Evolutionary conservation across 2,113 vertebrate genomes (phyloP).

Genomic region (Erpornis zantholeuca): DNA sequence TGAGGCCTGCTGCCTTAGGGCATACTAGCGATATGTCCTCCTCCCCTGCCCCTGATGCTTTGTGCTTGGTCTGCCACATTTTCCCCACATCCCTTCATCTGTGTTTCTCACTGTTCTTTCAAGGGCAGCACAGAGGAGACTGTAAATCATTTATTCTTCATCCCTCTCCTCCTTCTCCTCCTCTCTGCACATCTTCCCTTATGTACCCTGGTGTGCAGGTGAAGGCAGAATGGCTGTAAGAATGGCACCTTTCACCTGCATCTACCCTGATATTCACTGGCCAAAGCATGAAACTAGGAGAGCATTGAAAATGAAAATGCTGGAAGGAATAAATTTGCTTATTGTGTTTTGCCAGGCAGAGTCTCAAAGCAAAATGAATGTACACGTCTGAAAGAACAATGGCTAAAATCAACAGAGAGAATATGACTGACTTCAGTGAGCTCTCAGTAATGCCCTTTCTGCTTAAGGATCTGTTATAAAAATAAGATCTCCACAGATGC

Average conservation of each 20-base stretch:
- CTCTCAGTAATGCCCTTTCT: background rate
- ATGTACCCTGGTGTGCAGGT: background rate
- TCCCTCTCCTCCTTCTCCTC: background rate
- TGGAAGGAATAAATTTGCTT: background rate
- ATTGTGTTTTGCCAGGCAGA: background rate
- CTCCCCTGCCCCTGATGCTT: background rate
- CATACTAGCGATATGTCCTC: accelerated
- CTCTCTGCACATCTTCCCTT: background rate
- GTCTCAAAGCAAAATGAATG: background rate
- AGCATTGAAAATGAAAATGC: background rate
- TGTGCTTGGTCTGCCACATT: background rate
- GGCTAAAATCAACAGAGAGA: background rate
- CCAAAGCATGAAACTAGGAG: background rate
- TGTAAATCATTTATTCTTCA: background rate
- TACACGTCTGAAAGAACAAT: background rate
- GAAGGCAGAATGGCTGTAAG: background rate
- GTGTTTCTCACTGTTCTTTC: background rate
- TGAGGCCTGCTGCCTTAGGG: background rate
- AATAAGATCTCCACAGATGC: background rate
- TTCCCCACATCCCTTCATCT: background rate
- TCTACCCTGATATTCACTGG: background rate
- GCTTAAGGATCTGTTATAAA: background rate
- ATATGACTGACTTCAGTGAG: background rate
- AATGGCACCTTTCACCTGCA: background rate
- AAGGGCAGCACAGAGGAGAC: background rate